Percentiles rank a stretch among this genome's conserved stretches.
Conservation (phyloP, 2,888 invertebrate genomes). For the Drosophila atripex region DNA sequence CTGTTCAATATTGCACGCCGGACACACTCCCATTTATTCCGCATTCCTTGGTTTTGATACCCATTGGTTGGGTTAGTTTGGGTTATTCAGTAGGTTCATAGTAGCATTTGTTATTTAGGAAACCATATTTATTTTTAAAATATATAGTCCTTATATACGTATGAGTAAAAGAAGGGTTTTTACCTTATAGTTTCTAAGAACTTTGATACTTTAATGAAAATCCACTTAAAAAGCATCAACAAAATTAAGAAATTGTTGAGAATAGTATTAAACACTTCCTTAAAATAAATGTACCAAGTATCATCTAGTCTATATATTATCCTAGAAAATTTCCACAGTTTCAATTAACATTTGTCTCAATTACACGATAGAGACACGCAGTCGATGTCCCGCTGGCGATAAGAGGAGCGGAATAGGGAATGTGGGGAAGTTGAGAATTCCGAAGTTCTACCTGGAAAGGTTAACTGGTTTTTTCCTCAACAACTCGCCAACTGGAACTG, state of each 20-base stretch:
- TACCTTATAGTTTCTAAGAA: too few species aligned
- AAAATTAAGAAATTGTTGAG: too few species aligned
- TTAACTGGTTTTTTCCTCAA: conserved; percentile 60
- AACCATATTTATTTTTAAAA: too few species aligned
- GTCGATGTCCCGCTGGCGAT: conserved; percentile 54
- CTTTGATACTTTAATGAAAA: too few species aligned
- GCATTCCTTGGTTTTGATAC: conserved; percentile 15
- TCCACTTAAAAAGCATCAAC: too few species aligned
- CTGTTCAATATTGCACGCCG: conserved; percentile 58
- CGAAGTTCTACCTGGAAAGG: conserved; percentile 33
- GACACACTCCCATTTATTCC: conserved; percentile 31
- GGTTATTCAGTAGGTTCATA: too few species aligned
- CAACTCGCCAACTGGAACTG: conserved; percentile 22
- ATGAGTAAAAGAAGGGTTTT: too few species aligned
- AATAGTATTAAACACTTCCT: neutral
- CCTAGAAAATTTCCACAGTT: conserved; percentile 10
- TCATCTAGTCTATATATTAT: neutral
- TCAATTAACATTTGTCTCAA: conserved; percentile 69
- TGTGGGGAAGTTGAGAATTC: conserved; percentile 33
- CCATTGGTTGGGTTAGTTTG: neutral
- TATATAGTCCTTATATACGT: too few species aligned
- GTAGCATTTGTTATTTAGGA: too few species aligned
- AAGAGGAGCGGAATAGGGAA: conserved; percentile 27
- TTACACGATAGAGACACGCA: conserved; percentile 47
- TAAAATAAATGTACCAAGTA: neutral